These are phyloP conservation scores for Alligator sinensis DNA, from an alignment of 2,113 vertebrate genomes.

Conservation along the genomic window DNA sequence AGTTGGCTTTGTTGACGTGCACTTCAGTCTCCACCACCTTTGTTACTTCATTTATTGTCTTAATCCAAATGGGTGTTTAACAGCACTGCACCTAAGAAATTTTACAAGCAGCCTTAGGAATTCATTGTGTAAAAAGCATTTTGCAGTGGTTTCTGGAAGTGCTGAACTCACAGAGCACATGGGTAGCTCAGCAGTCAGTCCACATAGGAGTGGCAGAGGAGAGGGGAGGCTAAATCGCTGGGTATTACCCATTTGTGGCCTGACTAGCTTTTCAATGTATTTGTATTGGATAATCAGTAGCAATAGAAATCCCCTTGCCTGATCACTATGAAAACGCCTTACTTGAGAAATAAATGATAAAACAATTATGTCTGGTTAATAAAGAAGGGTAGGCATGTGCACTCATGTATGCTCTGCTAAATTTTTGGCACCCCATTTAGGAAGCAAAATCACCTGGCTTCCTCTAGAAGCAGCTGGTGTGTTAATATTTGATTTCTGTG, in stretches of 20 bases:
- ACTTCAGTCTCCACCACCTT: conserved; percentile 13
- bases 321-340: conserved; percentile 62
- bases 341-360: conserved; percentile 71
- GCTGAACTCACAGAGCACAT: neutral
- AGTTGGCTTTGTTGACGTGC: conserved; percentile 38
- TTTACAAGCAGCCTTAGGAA: conserved; percentile 69
- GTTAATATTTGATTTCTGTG: too few species aligned
- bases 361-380: conserved; percentile 51
- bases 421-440: conserved; percentile 56
- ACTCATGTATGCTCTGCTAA: conserved; percentile 64
- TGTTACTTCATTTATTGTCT: conserved; percentile 57
- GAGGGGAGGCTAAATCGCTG: neutral
- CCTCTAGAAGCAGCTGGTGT: neutral
- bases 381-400: conserved; percentile 40
- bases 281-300: conserved; percentile 67
- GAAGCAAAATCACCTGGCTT: conserved; percentile 55
- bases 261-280: conserved; percentile 16
- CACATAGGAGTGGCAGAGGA: conserved; percentile 6
- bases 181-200: neutral
- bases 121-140: neutral
- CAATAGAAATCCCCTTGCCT: conserved; percentile 57
- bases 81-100: conserved; percentile 35
- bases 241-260: neutral
- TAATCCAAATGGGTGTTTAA: conserved; percentile 63
- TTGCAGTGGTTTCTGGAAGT: neutral